Evolutionary conservation across 2,797 vertebrate species (phyloP), one percentile per base, ranked within the genome.

Genomic region (Fistularia tabacaria): DNA sequence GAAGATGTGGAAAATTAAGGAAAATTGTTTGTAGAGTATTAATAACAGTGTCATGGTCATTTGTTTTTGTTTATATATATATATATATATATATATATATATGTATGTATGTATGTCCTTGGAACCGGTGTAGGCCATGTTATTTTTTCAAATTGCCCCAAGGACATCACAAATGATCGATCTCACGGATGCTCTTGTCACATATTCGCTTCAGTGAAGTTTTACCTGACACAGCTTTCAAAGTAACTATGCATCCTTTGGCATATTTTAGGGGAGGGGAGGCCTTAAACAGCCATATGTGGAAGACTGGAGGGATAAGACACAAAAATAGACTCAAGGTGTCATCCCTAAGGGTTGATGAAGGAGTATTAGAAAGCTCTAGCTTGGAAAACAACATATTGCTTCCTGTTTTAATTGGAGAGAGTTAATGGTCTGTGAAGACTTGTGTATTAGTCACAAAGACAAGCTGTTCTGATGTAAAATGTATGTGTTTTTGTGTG

Each of bases 341-440:
- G 74, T 78, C 69, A 39, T 88, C 84, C 81, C 80, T 1, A 49
- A 68, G 76, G 82, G 80, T 73, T 78, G 71, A 75, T 68, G 76
- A 69, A 83, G 81, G 79, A 80, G 64, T 58, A 64, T 65, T 54
- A 55, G 53, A 59, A 74, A 81, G 65, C 63, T 76, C 73, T 64
- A 45, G 55, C 71, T 62, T 54, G 81, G 66, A 89, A 90, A 89
- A 90, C 88, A 89, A 87, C 88, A 89, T 90, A 89, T 89, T 90
- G 89, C 77, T 81, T 83, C 82, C 85, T 86, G 80, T 85, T 88
- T 88, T 89, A 90, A 89, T 91, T 89, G 81, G 82, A 76, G 75
- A 67, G 71, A 85, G 79, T 83, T 88, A 89, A 91, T 87, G 82
- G 83, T 85, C 79, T 68, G 52, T 83, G 73, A 89, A 86, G 71